Percentiles rank a stretch among this genome's conserved stretches.
Evolutionary conservation across 2,113 vertebrate species (phyloP).

Genomic region (Megaleporinus macrocephalus): DNA sequence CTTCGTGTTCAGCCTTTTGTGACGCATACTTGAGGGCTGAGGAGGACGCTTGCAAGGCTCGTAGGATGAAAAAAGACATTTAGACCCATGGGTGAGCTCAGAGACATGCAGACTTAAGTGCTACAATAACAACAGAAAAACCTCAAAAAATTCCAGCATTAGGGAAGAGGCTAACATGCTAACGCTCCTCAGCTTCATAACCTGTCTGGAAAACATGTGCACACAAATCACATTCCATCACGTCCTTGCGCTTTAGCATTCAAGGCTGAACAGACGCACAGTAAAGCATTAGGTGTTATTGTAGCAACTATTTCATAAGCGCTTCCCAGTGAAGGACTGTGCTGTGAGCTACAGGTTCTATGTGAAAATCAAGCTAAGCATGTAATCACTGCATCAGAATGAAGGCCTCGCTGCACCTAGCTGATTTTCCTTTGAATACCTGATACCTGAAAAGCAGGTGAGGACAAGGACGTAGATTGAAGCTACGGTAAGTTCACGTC

Average conservation of each 20-base stretch:
- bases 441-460: background rate
- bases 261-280: background rate
- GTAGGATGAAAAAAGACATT: conserved; percentile 58
- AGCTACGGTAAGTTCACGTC: background rate
- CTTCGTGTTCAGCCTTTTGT: conserved; percentile 51
- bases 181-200: background rate
- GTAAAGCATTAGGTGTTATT: background rate
- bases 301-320: background rate
- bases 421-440: background rate
- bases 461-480: background rate
- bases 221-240: background rate
- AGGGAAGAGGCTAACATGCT: conserved; percentile 25
- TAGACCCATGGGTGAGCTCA: conserved; percentile 49
- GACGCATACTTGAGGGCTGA: conserved; percentile 60
- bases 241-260: background rate
- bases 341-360: background rate
- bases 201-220: background rate
- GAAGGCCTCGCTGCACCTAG: background rate
- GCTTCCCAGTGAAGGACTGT: too few relatives aligned
- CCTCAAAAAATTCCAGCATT: conserved; percentile 34
- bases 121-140: conserved; percentile 45
- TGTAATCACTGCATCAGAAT: background rate
- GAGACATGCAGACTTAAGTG: conserved; percentile 38
- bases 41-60: conserved; percentile 60
- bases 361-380: background rate